These are phyloP conservation scores for Kryptopterus vitreolus DNA, from an alignment of 2,797 vertebrate genomes.

Conservation along the genomic window DNA sequence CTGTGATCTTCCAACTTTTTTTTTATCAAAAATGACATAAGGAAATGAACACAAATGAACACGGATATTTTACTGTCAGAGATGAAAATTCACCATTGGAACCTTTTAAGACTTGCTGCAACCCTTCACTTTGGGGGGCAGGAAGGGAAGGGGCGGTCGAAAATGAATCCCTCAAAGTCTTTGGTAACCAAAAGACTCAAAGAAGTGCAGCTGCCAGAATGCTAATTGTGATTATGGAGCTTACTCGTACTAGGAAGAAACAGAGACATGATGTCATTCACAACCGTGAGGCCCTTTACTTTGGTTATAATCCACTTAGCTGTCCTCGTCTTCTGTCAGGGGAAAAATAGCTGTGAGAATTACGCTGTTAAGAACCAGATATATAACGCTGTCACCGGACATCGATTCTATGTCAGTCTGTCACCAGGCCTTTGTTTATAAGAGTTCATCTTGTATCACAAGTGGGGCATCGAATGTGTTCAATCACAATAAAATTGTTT, in stretches of 20 bases:
- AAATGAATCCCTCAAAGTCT: not conserved
- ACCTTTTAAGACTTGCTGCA: not conserved
- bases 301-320: conserved; percentile 48
- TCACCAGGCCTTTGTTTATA: conserved; percentile 22
- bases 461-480: conserved; percentile 36
- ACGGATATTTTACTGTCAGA: not conserved
- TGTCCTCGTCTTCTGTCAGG: conserved; percentile 23
- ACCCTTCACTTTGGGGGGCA: not conserved
- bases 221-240: conserved; percentile 15
- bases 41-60: not conserved
- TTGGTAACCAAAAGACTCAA: not conserved
- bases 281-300: conserved; percentile 40
- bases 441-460: conserved; percentile 46
- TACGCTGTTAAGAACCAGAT: conserved; percentile 29
- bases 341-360: conserved; percentile 25
- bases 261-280: conserved; percentile 38
- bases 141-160: too few relatives aligned
- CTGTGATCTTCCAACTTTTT: not conserved
- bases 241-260: conserved; percentile 21
- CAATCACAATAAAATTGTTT: conserved; percentile 41
- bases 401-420: conserved; percentile 31
- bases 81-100: not conserved
- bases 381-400: conserved; percentile 25
- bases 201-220: conserved; percentile 40
- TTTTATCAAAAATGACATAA: not conserved